A percentile compares a stretch with the other conserved stretches of the same genome.
Evolutionary conservation across 2,113 vertebrate genomes (phyloP).

Genomic region (Gallinago undulata): DNA sequence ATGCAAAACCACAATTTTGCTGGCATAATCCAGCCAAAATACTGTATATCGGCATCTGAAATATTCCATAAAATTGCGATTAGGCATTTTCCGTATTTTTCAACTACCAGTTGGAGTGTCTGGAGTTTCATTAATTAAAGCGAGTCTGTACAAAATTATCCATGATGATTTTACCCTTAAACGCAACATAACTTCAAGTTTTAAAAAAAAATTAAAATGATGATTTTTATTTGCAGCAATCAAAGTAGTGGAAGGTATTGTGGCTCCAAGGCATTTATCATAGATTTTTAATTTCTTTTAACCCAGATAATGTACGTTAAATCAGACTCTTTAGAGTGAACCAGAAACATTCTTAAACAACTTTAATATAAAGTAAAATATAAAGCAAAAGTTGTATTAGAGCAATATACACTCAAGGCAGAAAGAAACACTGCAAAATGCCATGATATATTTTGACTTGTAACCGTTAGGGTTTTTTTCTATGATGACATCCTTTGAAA

Average conservation of each 20-base stretch:
- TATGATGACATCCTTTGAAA: not conserved
- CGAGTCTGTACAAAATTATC: not conserved
- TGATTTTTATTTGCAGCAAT: not conserved
- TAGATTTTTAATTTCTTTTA: not conserved
- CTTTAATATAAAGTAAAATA: not conserved
- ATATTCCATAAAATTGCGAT: not conserved
- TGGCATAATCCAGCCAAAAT: not conserved
- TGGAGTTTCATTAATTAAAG: not conserved
- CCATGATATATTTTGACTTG: not conserved
- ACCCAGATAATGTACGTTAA: not conserved
- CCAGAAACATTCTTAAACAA: not conserved
- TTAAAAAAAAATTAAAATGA: not conserved
- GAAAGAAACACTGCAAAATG: not conserved
- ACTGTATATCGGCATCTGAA: not conserved
- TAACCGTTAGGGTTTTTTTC: not conserved
- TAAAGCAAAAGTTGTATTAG: not conserved
- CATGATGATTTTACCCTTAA: not conserved
- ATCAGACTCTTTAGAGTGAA: not conserved
- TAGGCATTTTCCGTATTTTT: not conserved
- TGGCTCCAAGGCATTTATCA: not conserved
- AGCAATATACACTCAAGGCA: not conserved
- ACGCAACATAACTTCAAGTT: not conserved
- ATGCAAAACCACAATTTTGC: not conserved
- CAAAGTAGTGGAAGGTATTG: not conserved
- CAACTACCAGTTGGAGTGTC: not conserved